Percentiles rank a stretch among this genome's conserved stretches.
These are phyloP conservation scores for Gambusia holbrooki DNA, from an alignment of 2,113 vertebrate species.

Conservation along the genomic window DNA sequence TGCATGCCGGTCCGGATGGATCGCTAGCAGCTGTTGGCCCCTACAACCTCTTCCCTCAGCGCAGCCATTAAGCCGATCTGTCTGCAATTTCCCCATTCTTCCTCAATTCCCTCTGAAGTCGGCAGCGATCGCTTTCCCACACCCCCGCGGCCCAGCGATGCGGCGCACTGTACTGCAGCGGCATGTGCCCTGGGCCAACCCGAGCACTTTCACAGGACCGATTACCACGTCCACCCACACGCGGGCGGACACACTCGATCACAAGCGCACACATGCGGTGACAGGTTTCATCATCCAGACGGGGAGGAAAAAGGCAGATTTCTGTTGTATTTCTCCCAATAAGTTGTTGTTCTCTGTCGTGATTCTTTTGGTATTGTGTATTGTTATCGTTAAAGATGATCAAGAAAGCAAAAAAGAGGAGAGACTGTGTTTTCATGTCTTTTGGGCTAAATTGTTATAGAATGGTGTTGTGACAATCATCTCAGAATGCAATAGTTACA, in stretches of 20 bases:
- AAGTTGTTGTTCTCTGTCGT: conserved; percentile 31
- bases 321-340: neutral
- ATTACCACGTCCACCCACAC: conserved; percentile 66
- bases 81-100: conserved; percentile 75
- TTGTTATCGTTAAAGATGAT: conserved; percentile 21
- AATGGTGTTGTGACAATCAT: too few species aligned
- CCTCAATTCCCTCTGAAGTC: conserved; percentile 63
- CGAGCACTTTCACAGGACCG: conserved; percentile 54
- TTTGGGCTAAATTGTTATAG: neutral
- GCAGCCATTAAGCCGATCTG: conserved; percentile 71
- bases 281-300: conserved; percentile 23
- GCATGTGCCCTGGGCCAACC: conserved; percentile 49
- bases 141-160: conserved; percentile 64
- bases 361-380: neutral
- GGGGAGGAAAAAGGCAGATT: conserved; percentile 41
- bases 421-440: neutral
- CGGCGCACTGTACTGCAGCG: conserved; percentile 47
- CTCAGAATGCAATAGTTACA: too few species aligned
- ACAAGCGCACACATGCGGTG: conserved; percentile 13
- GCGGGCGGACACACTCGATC: conserved; percentile 24
- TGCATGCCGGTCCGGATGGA: conserved; percentile 67
- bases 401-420: conserved; percentile 3
- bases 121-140: conserved; percentile 70
- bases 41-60: conserved; percentile 72
- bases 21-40: conserved; percentile 75